Base-by-base conservation (phyloP, 2,113 vertebrate genomes). In the Apteryx owenii region DNA sequence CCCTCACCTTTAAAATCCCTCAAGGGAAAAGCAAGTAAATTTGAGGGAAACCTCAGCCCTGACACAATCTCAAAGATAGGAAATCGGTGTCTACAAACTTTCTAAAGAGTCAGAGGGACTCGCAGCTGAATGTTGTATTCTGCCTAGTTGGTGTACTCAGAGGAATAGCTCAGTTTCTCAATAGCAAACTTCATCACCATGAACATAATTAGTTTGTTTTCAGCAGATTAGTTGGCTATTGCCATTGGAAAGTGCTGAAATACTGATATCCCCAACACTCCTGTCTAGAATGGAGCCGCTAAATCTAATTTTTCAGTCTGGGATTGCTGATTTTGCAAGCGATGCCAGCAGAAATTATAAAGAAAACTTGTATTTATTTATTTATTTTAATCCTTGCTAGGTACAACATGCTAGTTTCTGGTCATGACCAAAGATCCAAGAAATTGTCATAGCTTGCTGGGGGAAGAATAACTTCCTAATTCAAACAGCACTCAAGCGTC, bases 31-130 rank as follows among this genome's bases (percentile, higher is more conserved):
- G 29, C 33, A 71, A 94, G 79, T 54, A 92, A 58, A 29, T 94
- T 96, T 89, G 90, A 94, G 94, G 94, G 92, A 97, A 98, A 96
- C 81, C 15, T 76, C 89, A 93, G 61, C 48, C 86, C 64, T 81
- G 75, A 36, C 42, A 29, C 72, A 89, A 64, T 73, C 89, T 97
- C 90, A 87, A 84, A 58, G 84, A 89, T 80, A 88, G 86, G 84
- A 97, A 97, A 96, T 88, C 92, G 80, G 87, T 0, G 2, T 88
- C 86, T 94, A 33, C 25, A 53, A 33, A 53, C 26, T 53, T 89
- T 76, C 78, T 40, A 53, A 81, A 78, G 88, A 94, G 90, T 85
- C 76, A 75, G 28, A 91, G 79, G 95, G 68, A 75, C 56, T 58
- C 12, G 48, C 46, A 50, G 84, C 12, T 22, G 33, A n/a, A 42